phyloP scores from a whole-genome alignment of 2,797 vertebrate species.

The Chaetophractus vellerosus region DNA sequence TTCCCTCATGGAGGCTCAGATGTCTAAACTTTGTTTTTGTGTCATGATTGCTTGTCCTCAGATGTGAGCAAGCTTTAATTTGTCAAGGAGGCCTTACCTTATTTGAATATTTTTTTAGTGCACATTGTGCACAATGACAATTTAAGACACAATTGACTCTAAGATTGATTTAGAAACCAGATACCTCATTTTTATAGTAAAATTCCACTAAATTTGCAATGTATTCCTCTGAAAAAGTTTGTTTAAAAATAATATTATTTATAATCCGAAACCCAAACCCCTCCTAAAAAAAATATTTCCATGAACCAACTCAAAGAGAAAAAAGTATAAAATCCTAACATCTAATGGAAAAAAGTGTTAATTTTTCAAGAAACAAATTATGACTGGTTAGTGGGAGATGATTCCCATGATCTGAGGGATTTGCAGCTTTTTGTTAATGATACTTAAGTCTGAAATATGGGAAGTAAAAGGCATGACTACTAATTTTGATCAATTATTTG shows the following conservation, averaged over 20 bases:
- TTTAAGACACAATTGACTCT: background rate
- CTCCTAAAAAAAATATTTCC: background rate
- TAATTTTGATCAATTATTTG: too few relatives aligned
- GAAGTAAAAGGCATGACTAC: background rate
- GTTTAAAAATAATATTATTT: background rate
- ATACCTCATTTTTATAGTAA: background rate
- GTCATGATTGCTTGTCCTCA: background rate
- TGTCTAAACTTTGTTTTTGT: background rate
- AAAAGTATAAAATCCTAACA: background rate
- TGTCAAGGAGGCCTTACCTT: too few relatives aligned
- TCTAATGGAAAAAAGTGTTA: background rate
- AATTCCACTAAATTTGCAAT: background rate
- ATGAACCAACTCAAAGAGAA: background rate
- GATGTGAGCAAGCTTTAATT: background rate
- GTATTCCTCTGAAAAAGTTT: background rate
- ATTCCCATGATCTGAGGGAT: background rate
- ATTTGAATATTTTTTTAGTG: background rate
- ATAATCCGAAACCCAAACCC: background rate
- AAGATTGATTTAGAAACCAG: background rate
- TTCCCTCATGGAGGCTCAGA: conserved; percentile 25
- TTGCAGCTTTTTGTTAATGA: background rate
- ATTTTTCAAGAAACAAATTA: background rate
- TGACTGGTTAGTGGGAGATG: too few relatives aligned
- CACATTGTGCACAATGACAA: background rate
- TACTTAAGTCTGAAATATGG: fast-evolving